Evolutionary conservation across 2,888 invertebrate species (phyloP).

Genomic region (Caenorhabditis virilis): DNA sequence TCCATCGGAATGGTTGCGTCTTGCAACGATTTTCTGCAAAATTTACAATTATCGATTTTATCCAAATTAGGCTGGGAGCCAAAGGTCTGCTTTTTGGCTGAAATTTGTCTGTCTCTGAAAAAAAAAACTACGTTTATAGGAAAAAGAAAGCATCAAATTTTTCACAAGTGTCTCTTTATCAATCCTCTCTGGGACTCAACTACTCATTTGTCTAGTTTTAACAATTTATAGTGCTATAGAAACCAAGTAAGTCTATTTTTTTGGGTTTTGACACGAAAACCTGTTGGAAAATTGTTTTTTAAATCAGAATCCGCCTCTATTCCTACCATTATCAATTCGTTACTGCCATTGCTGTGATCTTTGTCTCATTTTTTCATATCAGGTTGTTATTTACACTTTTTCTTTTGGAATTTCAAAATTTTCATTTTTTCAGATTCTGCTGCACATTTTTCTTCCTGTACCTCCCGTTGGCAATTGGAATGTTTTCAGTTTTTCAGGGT

Average conservation of each 20-base stretch:
- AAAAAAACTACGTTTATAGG: too few relatives aligned
- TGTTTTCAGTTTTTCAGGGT: constrained; percentile 44
- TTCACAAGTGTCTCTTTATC: constrained; percentile 43
- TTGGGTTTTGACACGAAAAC: neutral
- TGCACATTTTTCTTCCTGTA: constrained; percentile 53
- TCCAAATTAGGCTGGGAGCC: constrained; percentile 47
- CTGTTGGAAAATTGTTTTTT: neutral
- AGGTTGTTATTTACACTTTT: constrained; percentile 6
- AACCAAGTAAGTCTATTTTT: constrained; percentile 40
- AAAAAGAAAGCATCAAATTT: constrained; percentile 28
- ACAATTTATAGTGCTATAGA: constrained; percentile 51
- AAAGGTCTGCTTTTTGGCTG: constrained; percentile 20
- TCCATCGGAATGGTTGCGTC: constrained; percentile 38
- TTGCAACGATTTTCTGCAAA: constrained; percentile 43
- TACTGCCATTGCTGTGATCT: constrained; percentile 36
- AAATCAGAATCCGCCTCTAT: constrained; percentile 52
- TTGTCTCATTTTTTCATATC: constrained; percentile 39
- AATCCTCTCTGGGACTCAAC: constrained; percentile 41
- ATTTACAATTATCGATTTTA: constrained; percentile 40
- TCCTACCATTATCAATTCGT: constrained; percentile 51
- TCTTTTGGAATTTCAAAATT: neutral
- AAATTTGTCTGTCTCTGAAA: too few relatives aligned
- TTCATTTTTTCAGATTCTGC: constrained; percentile 30
- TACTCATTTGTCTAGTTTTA: constrained; percentile 43
- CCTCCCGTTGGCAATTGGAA: constrained; percentile 42